Evolutionary conservation across 2,113 vertebrate genomes (phyloP).

Genomic region (Oriolus oriolus): DNA sequence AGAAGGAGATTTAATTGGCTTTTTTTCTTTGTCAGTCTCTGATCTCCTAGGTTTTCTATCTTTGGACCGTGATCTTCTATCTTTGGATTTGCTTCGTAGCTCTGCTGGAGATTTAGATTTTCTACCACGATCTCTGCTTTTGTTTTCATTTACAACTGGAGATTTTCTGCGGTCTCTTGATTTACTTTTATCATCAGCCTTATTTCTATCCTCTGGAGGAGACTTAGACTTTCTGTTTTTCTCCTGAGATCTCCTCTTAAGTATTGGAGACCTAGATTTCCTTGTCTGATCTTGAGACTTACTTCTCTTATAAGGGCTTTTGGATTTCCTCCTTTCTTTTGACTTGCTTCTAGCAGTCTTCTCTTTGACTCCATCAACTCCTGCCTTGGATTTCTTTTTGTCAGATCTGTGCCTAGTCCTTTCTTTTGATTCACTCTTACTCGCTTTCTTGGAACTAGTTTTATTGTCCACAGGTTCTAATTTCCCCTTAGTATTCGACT

Average conservation of each 20-base stretch:
- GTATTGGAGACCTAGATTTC: conserved; percentile 79
- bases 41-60: conserved; percentile 80
- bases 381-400: conserved; percentile 83
- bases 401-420: conserved; percentile 85
- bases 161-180: conserved; percentile 78
- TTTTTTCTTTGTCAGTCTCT: conserved; percentile 86
- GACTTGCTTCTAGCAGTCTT: conserved; percentile 83
- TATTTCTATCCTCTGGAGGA: conserved; percentile 73
- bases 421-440: conserved; percentile 87
- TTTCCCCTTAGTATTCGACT: conserved; percentile 81
- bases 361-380: conserved; percentile 73
- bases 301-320: conserved; percentile 80
- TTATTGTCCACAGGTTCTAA: conserved; percentile 86
- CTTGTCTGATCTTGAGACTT: conserved; percentile 82
- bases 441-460: conserved; percentile 81
- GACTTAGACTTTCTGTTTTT: conserved; percentile 76
- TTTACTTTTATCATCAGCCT: conserved; percentile 72
- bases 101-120: conserved; percentile 80
- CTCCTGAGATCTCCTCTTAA: conserved; percentile 77
- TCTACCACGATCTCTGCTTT: conserved; percentile 80
- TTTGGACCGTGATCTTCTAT: conserved; percentile 81
- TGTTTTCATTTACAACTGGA: conserved; percentile 75
- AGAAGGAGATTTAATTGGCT: conserved; percentile 91
- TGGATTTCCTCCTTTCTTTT: conserved; percentile 85
- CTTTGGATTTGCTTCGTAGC: conserved; percentile 78